These are phyloP conservation scores for Helicoverpa armigera DNA, from an alignment of 1,140 invertebrate species.

Conservation along the genomic window DNA sequence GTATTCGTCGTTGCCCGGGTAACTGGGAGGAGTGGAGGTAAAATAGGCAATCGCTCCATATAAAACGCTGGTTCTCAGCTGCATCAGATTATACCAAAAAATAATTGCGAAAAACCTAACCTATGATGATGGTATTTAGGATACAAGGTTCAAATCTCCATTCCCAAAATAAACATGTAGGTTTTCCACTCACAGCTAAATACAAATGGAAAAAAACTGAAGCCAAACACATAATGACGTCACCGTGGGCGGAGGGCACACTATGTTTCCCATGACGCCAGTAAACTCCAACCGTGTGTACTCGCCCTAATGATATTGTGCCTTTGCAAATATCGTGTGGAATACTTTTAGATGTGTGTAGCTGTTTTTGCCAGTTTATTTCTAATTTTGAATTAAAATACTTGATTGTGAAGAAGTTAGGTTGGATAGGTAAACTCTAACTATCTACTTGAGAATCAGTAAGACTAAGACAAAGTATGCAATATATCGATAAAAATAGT, in stretches of 20 bases:
- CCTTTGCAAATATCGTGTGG: neutral
- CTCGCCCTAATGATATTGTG: constrained; percentile 29
- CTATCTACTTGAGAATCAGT: too few species aligned
- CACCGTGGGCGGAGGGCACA: constrained; percentile 15
- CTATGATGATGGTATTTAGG: too few species aligned
- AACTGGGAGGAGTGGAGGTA: too few species aligned
- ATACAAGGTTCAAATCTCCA: neutral
- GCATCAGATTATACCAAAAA: too few species aligned
- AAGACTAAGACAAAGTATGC: too few species aligned
- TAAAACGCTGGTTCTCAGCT: too few species aligned
- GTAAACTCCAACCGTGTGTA: constrained; percentile 26
- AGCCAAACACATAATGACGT: constrained; percentile 22
- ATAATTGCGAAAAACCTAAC: too few species aligned
- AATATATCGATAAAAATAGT: too few species aligned
- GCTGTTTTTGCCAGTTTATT: neutral
- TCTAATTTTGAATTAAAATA: neutral
- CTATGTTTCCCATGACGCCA: constrained; percentile 15
- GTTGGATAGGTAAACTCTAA: neutral
- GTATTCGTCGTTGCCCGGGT: too few species aligned
- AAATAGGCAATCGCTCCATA: too few species aligned
- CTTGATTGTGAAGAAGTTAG: neutral
- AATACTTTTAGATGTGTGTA: neutral
- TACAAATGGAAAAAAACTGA: neutral
- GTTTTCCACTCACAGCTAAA: neutral
- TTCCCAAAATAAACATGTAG: neutral